Conservation (phyloP, 2,888 invertebrate genomes). For the Gastrophysa polygoni region DNA sequence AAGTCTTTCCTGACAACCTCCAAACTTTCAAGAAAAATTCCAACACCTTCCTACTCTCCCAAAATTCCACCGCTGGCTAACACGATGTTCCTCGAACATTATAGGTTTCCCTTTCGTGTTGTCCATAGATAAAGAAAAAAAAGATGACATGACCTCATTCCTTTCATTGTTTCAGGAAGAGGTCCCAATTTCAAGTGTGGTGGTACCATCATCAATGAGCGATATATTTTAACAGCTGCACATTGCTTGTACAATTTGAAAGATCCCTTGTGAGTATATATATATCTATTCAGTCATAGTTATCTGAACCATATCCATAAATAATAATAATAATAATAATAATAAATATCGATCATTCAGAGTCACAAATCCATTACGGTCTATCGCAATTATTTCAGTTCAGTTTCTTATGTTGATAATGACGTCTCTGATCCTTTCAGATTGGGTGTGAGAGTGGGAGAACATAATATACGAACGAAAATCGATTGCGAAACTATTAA, state of each 20-base stretch:
- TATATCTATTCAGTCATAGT: not conserved
- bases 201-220: slow-evolving; percentile 62
- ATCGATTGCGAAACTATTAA: slow-evolving; percentile 55
- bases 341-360: too few species aligned
- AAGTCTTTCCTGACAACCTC: too few species aligned
- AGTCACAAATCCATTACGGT: too few species aligned
- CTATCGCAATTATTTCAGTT: too few species aligned
- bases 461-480: slow-evolving; percentile 61
- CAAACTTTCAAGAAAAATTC: too few species aligned
- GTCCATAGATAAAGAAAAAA: not conserved
- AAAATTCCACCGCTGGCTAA: too few species aligned
- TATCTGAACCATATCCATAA: too few species aligned
- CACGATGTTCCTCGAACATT: too few species aligned
- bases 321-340: too few species aligned
- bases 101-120: not conserved
- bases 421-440: slow-evolving; percentile 50
- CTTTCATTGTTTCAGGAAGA: slow-evolving; percentile 40
- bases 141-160: not conserved
- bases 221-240: slow-evolving; percentile 65
- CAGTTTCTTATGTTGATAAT: not conserved
- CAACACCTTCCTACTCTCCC: too few species aligned
- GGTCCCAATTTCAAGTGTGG: slow-evolving; percentile 55
- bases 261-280: slow-evolving; percentile 47
- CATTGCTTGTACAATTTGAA: slow-evolving; percentile 60
- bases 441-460: slow-evolving; percentile 68